phyloP scores from a whole-genome alignment of 1,140 invertebrate genomes.

The Ceratina calcarata region DNA sequence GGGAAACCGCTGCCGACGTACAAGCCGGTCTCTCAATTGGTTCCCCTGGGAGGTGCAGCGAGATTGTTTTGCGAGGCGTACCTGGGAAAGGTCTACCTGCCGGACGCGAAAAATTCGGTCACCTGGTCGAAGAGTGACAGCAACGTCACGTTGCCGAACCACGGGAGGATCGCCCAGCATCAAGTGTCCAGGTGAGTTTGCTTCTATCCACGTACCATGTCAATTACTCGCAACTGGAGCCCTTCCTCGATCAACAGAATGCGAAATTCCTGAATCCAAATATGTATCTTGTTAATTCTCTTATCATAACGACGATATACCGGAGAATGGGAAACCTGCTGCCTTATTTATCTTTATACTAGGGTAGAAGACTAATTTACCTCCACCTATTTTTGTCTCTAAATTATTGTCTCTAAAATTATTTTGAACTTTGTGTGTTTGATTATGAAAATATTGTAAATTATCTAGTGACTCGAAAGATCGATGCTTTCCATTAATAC shows the following conservation, averaged over 20 bases:
- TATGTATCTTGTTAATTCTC: no score
- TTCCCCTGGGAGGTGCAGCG: slow-evolving; percentile 81
- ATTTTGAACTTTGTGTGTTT: no score
- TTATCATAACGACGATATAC: no score
- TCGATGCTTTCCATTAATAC: no score
- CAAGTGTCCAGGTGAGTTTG: slow-evolving; percentile 79
- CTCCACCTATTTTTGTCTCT: no score
- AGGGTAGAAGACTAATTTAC: no score
- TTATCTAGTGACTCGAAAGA: no score
- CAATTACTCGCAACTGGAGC: background rate
- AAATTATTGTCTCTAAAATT: no score
- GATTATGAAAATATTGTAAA: no score
- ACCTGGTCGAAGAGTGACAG: slow-evolving; percentile 83
- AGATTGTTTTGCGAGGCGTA: slow-evolving; percentile 89
- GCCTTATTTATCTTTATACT: no score
- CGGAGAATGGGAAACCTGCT: no score
- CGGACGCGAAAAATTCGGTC: slow-evolving; percentile 86
- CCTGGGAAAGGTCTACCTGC: slow-evolving; percentile 86
- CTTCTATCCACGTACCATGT: background rate
- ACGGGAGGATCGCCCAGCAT: slow-evolving; percentile 78
- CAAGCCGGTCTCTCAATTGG: slow-evolving; percentile 76
- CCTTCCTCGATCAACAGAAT: background rate
- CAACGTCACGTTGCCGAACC: slow-evolving; percentile 79
- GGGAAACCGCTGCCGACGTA: slow-evolving; percentile 80
- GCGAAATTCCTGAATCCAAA: background rate